Conservation (phyloP, 2,888 invertebrate genomes). For the Drosophila flavopinicola region DNA sequence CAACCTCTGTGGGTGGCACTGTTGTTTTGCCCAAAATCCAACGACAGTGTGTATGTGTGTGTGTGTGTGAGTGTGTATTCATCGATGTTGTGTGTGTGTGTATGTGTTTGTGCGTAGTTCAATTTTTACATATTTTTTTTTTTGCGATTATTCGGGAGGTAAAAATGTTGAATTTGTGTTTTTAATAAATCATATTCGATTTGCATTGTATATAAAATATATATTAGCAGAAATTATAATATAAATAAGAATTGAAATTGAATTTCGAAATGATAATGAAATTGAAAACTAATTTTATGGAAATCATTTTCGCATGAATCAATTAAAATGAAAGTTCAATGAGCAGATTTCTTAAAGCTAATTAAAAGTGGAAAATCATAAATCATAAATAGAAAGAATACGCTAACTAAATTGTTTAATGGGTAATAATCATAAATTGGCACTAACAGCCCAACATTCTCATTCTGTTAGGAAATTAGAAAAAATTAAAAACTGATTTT, state of each 20-base stretch:
- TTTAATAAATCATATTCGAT: constrained; percentile 66
- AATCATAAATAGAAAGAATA: constrained; percentile 1
- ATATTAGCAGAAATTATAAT: constrained; percentile 38
- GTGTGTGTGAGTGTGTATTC: constrained; percentile 24
- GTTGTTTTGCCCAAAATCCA: constrained; percentile 43
- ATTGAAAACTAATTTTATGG: constrained; percentile 5
- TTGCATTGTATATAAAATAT: constrained; percentile 49
- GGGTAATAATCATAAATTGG: constrained; percentile 4
- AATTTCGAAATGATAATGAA: constrained; percentile 26
- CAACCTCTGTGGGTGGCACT: constrained; percentile 92
- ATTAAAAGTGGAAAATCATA: constrained; percentile 1
- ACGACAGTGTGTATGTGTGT: constrained; percentile 32
- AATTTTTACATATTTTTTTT: constrained; percentile 36
- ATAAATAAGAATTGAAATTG: constrained; percentile 22
- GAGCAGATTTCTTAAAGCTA: constrained; percentile 20
- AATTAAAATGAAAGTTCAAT: constrained; percentile 35
- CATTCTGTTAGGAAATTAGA: constrained; percentile 30
- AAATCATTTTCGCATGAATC: constrained; percentile 5
- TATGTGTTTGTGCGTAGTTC: constrained; percentile 47
- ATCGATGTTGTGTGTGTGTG: constrained; percentile 20
- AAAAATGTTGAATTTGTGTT: constrained; percentile 68
- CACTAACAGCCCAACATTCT: constrained; percentile 39
- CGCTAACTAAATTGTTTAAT: constrained; percentile 6
- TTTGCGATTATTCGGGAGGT: constrained; percentile 52
- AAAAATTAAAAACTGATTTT: constrained; percentile 21